phyloP scores from a whole-genome alignment of 2,797 vertebrate genomes.

The Rhabdophis nuchalis region DNA sequence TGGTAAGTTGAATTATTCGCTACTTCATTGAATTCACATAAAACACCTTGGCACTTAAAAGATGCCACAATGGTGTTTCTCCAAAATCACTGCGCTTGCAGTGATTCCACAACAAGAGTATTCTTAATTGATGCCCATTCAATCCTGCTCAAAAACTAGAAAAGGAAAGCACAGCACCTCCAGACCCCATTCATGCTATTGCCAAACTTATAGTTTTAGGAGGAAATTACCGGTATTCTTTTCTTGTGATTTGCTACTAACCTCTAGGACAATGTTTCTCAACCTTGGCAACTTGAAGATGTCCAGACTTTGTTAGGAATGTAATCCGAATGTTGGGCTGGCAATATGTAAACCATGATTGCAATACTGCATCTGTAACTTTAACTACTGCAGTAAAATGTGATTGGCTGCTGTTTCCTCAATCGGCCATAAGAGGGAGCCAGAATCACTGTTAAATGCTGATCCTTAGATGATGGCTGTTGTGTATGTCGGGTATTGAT shows the following conservation, averaged over 20 bases:
- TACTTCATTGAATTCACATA: background rate
- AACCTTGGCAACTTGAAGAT: no score
- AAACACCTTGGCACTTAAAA: background rate
- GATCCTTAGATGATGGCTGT: no score
- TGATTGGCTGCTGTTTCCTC: no score
- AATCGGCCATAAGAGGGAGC: no score
- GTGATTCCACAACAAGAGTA: background rate
- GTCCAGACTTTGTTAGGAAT: no score
- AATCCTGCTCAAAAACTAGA: background rate
- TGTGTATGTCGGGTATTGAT: no score
- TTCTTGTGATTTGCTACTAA: background rate
- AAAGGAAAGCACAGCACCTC: background rate
- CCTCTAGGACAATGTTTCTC: no score
- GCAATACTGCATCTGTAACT: no score
- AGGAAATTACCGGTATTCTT: background rate
- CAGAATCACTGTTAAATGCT: no score
- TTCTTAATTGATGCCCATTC: background rate
- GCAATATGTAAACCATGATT: no score
- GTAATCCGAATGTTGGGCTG: no score
- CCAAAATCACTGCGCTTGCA: background rate
- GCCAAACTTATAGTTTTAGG: background rate
- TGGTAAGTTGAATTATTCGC: background rate
- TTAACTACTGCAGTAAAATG: no score
- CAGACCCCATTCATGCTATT: background rate
- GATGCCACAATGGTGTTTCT: background rate